Conservation (phyloP, 2,888 invertebrate species). For the Eupsilia transversa region DNA sequence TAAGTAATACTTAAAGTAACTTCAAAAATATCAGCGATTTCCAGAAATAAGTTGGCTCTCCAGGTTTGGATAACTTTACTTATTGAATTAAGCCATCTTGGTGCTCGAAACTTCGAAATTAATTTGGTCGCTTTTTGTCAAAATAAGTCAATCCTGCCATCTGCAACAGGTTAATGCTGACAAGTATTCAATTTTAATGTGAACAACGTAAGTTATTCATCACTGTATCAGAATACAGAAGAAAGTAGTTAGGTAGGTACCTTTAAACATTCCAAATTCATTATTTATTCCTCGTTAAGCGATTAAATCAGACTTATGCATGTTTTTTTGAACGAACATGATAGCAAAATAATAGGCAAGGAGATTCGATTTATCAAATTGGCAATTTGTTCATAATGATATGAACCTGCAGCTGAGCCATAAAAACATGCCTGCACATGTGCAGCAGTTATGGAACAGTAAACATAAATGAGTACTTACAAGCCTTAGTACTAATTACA, state of each 20-base stretch:
- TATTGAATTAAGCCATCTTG: conserved; percentile 11
- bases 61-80: conserved; percentile 35
- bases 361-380: conserved; percentile 47
- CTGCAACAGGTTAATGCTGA: background rate
- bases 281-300: background rate
- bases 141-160: background rate
- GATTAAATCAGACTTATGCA: background rate
- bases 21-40: background rate
- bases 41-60: conserved; percentile 17
- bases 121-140: conserved; percentile 20
- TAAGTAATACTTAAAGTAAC: background rate
- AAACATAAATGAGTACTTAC: conserved; percentile 25
- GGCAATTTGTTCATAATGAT: conserved; percentile 69
- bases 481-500: conserved; percentile 42
- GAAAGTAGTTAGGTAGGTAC: conserved; percentile 48
- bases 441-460: background rate
- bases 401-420: conserved; percentile 41
- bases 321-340: background rate
- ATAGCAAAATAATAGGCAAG: background rate
- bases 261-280: conserved; percentile 28
- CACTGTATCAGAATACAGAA: conserved; percentile 19
- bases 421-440: conserved; percentile 45
- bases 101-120: conserved; percentile 10
- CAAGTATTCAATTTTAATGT: background rate
- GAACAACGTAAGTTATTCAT: conserved; percentile 1